Conservation (phyloP, 2,797 vertebrate genomes). For the Danio choprae region DNA sequence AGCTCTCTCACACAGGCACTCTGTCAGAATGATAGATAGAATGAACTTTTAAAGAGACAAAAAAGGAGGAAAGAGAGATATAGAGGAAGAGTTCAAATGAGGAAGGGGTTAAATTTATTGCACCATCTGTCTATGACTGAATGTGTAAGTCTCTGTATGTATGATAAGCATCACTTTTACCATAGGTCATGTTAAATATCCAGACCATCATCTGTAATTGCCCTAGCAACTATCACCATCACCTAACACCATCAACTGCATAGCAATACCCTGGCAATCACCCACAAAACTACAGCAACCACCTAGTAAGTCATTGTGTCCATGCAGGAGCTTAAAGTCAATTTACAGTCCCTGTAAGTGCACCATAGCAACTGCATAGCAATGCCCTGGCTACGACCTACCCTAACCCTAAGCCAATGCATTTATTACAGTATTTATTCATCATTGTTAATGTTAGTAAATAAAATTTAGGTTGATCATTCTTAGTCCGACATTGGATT, state of each 20-base stretch:
- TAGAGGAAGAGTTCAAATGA: slow-evolving; percentile 48
- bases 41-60: slow-evolving; percentile 77
- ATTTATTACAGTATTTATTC: no score
- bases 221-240: neutral
- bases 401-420: no score
- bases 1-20: slow-evolving; percentile 63
- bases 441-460: no score
- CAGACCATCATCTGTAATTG: neutral
- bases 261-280: neutral
- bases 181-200: neutral
- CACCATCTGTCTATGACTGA: neutral
- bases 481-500: no score
- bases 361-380: neutral
- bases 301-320: neutral
- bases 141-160: neutral
- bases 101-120: slow-evolving; percentile 18
- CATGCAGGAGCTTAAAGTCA: neutral
- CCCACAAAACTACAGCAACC: neutral
- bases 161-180: neutral
- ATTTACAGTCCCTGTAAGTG: neutral
- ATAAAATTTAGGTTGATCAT: no score
- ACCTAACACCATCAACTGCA: neutral
- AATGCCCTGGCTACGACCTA: neutral
- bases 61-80: slow-evolving; percentile 61
- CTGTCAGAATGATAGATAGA: slow-evolving; percentile 68